These are phyloP conservation scores for Dyspetes luteomarginatus DNA, from an alignment of 2,888 invertebrate species.

Conservation along the genomic window DNA sequence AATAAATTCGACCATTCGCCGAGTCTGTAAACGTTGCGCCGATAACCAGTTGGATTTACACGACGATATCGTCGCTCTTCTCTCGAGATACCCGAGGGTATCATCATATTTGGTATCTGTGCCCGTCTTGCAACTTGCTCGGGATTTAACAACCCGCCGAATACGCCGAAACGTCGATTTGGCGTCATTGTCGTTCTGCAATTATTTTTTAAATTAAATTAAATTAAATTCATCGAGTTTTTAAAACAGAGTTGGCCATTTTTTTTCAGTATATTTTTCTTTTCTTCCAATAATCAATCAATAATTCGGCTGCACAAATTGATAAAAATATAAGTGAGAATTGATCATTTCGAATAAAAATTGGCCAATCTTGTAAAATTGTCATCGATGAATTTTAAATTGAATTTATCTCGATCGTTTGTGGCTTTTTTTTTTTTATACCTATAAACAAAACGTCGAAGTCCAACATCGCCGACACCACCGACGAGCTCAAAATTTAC, in stretches of 20 bases:
- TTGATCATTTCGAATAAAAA: not conserved
- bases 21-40: slow-evolving; percentile 87
- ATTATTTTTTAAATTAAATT: slow-evolving; percentile 13
- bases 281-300: too few relatives aligned
- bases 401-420: too few relatives aligned
- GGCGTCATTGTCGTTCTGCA: slow-evolving; percentile 89
- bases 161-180: slow-evolving; percentile 86
- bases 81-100: slow-evolving; percentile 68
- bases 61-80: slow-evolving; percentile 74
- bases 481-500: slow-evolving; percentile 72
- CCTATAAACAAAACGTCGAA: slow-evolving; percentile 70
- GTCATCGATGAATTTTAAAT: too few relatives aligned
- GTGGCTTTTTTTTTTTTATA: too few relatives aligned
- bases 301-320: too few relatives aligned
- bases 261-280: too few relatives aligned
- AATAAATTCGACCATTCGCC: slow-evolving; percentile 90
- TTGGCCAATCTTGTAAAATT: not conserved
- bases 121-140: slow-evolving; percentile 75
- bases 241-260: not conserved
- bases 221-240: slow-evolving; percentile 66
- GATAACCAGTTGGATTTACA: slow-evolving; percentile 72
- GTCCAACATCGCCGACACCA: slow-evolving; percentile 65
- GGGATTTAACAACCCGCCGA: slow-evolving; percentile 68
- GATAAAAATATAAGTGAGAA: too few relatives aligned
- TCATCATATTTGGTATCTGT: slow-evolving; percentile 72